Evolutionary conservation across 2,888 invertebrate genomes (phyloP).

Genomic region (Xiphydria camelus): DNA sequence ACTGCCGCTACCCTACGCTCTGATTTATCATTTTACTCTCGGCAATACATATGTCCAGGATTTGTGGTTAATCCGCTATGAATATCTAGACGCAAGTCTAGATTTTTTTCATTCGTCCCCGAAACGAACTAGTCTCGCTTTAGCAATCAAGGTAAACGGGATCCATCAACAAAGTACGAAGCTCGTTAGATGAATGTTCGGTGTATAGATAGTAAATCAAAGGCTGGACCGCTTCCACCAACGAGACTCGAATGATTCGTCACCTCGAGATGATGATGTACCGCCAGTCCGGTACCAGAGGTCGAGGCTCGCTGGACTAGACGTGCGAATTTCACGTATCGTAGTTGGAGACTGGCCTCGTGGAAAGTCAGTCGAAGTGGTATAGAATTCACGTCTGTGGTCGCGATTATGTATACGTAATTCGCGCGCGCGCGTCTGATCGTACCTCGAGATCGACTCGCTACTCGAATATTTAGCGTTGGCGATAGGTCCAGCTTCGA

Average conservation of each 20-base stretch:
- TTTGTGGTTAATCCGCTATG: conserved; percentile 41
- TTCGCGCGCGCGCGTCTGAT: too few relatives aligned
- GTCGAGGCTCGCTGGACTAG: too few relatives aligned
- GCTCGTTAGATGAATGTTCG: conserved; percentile 36
- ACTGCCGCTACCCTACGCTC: conserved; percentile 40
- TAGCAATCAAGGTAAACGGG: conserved; percentile 44
- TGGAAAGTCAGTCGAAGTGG: too few relatives aligned
- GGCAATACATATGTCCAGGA: conserved; percentile 43
- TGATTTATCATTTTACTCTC: conserved; percentile 41
- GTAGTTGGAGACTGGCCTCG: too few relatives aligned
- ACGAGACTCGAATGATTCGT: too few relatives aligned
- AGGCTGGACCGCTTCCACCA: too few relatives aligned
- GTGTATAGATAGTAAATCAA: conserved; percentile 23
- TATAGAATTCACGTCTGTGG: too few relatives aligned
- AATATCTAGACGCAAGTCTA: conserved; percentile 35
- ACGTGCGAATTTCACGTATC: too few relatives aligned
- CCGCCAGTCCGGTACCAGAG: not conserved
- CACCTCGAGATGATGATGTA: not conserved
- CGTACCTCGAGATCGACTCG: too few relatives aligned
- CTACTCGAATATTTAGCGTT: too few relatives aligned
- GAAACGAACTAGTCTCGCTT: conserved; percentile 38
- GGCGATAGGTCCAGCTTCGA: conserved; percentile 34
- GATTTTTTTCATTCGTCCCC: conserved; percentile 30
- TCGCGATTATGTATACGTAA: too few relatives aligned
- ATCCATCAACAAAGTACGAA: conserved; percentile 26